These are phyloP conservation scores for Spondyliosoma cantharus DNA, from an alignment of 2,797 vertebrate genomes.

Conservation along the genomic window DNA sequence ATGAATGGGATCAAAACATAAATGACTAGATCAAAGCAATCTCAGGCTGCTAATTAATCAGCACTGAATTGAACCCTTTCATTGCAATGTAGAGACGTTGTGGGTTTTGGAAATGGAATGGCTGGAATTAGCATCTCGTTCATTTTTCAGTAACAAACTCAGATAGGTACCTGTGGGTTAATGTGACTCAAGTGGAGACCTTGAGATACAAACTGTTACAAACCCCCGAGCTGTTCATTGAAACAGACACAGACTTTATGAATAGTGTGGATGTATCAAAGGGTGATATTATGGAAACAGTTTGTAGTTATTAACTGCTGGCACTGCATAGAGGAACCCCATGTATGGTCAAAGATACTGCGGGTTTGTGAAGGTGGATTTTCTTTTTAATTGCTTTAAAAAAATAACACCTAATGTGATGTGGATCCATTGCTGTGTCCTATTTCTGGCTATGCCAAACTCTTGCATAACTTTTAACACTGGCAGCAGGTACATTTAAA, in stretches of 20 bases:
- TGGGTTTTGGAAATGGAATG: neutral
- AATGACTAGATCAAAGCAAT: neutral
- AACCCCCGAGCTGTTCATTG: neutral
- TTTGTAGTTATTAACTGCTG: slow-evolving; percentile 10
- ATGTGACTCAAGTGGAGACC: neutral
- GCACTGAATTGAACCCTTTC: neutral
- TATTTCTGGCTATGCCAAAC: slow-evolving; percentile 70
- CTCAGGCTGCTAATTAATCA: neutral
- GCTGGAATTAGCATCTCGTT: neutral
- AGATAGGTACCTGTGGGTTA: neutral
- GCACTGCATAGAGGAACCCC: slow-evolving; percentile 17
- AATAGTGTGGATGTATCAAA: slow-evolving; percentile 11
- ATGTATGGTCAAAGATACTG: slow-evolving; percentile 29
- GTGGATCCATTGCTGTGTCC: slow-evolving; percentile 31
- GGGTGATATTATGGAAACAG: slow-evolving; percentile 6
- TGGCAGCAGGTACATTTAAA: slow-evolving; percentile 73
- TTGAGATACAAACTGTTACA: neutral
- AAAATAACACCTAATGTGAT: slow-evolving; percentile 23
- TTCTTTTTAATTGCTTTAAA: slow-evolving; percentile 46
- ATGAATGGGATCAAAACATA: no score
- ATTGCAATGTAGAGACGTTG: neutral
- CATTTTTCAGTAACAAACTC: neutral
- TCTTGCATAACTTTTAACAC: slow-evolving; percentile 74
- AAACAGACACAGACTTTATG: neutral
- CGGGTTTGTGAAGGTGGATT: slow-evolving; percentile 47